Evolutionary conservation across 1,140 invertebrate species (phyloP).

Genomic region (Physella acuta): DNA sequence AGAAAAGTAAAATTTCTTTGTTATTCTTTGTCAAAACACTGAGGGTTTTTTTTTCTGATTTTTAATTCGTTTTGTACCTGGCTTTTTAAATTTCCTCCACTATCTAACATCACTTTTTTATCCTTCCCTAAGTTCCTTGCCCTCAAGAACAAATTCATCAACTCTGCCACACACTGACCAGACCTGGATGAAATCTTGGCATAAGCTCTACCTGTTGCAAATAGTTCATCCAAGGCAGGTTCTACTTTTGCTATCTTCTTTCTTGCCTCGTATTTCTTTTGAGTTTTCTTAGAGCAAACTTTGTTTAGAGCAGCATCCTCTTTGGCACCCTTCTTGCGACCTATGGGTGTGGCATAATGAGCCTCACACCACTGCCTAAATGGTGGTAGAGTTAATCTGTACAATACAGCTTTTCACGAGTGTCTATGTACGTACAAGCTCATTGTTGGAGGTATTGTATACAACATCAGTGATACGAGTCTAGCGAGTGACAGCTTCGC

Average conservation of each 20-base stretch:
- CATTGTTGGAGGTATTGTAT: conserved; percentile 99
- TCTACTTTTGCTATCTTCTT: too few species aligned
- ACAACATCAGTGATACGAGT: conserved; percentile 99
- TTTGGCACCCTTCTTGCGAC: too few species aligned
- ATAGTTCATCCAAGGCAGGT: conserved; percentile 90
- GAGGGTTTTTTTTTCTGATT: too few species aligned
- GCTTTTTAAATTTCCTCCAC: too few species aligned
- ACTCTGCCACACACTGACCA: conserved; percentile 93
- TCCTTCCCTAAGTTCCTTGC: conserved; percentile 98
- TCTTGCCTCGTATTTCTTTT: too few species aligned
- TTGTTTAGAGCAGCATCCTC: too few species aligned
- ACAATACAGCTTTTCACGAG: conserved; percentile 98
- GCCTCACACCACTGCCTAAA: conserved; percentile 99
- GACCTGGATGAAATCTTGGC: conserved; percentile 94
- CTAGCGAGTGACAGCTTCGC: conserved; percentile 83
- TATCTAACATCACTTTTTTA: too few species aligned
- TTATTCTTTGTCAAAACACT: too few species aligned
- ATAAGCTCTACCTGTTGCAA: conserved; percentile 77
- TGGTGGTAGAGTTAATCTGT: conserved; percentile 94
- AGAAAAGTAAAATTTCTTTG: too few species aligned
- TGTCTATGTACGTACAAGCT: conserved; percentile 98
- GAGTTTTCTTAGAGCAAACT: too few species aligned
- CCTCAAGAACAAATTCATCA: conserved; percentile 98
- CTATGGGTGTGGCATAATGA: too few species aligned
- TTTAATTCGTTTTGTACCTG: too few species aligned